Conservation (phyloP, 2,888 invertebrate species). For the Drosophila putrida region DNA sequence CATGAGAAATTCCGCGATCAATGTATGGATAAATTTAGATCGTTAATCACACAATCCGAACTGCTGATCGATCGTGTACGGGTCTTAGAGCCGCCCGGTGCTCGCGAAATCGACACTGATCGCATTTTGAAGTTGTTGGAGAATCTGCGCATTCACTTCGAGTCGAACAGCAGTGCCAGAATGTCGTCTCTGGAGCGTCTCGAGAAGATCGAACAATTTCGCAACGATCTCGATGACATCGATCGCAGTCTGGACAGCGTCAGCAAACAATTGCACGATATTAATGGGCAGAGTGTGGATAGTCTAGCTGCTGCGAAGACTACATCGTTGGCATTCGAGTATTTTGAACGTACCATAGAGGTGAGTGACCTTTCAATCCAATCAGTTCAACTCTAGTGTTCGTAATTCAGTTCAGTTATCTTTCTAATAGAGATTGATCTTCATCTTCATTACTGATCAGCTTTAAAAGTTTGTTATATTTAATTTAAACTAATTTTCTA, state of each 20-base stretch:
- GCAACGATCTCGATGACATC: conserved; percentile 90
- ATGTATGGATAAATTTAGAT: conserved; percentile 89
- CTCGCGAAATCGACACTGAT: conserved; percentile 89
- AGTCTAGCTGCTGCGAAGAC: conserved; percentile 90
- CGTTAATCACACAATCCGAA: conserved; percentile 89
- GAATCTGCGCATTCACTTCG: conserved; percentile 88
- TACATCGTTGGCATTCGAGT: conserved; percentile 90
- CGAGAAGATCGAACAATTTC: conserved; percentile 89
- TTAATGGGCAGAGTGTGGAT: conserved; percentile 90
- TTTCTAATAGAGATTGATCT: not conserved
- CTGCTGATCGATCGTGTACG: conserved; percentile 89
- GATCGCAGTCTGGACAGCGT: conserved; percentile 90
- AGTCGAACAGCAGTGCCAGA: conserved; percentile 88
- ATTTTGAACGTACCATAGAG: conserved; percentile 92
- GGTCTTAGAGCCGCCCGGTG: conserved; percentile 89
- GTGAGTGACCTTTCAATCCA: conserved; percentile 85
- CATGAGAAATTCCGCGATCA: conserved; percentile 89
- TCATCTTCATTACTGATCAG: not conserved
- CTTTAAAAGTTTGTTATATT: no score
- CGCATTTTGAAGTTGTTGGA: conserved; percentile 89
- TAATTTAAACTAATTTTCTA: conserved; percentile 50
- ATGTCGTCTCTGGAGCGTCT: conserved; percentile 89
- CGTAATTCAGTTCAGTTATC: not conserved
- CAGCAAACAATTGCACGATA: conserved; percentile 88
- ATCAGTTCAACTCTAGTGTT: not conserved